These are phyloP conservation scores for Phyllotis vaccarum DNA, from an alignment of 2,797 vertebrate species.

Conservation along the genomic window DNA sequence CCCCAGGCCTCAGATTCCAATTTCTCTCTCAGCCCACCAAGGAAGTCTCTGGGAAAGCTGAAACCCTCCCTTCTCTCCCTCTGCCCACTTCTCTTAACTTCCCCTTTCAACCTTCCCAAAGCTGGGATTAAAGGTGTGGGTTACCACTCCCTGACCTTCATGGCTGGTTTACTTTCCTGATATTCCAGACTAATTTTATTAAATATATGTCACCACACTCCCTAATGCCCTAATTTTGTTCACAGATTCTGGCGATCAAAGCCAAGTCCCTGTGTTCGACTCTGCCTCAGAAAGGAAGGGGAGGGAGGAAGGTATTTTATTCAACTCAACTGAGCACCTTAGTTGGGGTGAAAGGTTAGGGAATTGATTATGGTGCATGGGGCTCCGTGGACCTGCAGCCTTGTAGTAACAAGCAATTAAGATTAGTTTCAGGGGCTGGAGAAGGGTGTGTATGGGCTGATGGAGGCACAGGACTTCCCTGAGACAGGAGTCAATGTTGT, in stretches of 20 bases:
- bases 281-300: background rate
- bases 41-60: too few species aligned
- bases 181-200: too few species aligned
- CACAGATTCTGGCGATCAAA: background rate
- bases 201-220: too few species aligned
- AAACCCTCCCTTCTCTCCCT: too few species aligned
- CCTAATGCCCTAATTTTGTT: background rate
- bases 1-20: too few species aligned
- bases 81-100: too few species aligned
- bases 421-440: background rate
- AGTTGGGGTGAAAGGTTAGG: background rate
- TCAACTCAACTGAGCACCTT: background rate
- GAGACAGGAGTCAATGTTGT: background rate
- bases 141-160: too few species aligned
- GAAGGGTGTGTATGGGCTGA: background rate
- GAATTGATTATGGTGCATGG: too few species aligned
- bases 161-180: too few species aligned
- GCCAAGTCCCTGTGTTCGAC: background rate
- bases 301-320: background rate
- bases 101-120: too few species aligned
- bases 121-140: too few species aligned
- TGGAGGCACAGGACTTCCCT: background rate
- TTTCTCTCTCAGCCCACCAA: too few species aligned
- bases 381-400: background rate
- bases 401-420: background rate